Percentiles rank a stretch among this genome's conserved stretches.
Conservation (phyloP, 2,797 vertebrate species). For the Ctenochaetus hawaiiensis region DNA sequence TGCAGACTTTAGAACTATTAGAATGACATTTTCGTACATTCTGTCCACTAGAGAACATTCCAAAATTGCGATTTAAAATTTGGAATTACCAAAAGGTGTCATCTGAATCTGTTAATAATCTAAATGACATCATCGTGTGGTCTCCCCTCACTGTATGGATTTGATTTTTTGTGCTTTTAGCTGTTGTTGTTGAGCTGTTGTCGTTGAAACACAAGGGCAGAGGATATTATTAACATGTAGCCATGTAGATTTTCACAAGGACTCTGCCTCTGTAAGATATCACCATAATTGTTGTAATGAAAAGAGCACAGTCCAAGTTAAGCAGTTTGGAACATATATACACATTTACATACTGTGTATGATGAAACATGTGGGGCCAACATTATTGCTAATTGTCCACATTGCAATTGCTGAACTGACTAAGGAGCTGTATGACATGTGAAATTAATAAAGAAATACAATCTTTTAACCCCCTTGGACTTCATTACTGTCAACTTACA, state of each 20-base stretch:
- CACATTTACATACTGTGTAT: background rate
- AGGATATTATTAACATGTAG: background rate
- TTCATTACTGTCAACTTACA: conserved; percentile 5
- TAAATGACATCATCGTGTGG: too few relatives aligned
- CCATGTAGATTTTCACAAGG: conserved; percentile 24
- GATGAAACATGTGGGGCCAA: conserved; percentile 20
- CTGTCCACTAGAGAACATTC: too few relatives aligned
- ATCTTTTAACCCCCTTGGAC: background rate
- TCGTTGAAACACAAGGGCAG: too few relatives aligned
- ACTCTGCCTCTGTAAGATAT: conserved; percentile 9
- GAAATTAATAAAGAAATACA: background rate
- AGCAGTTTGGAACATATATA: background rate
- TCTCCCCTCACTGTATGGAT: too few relatives aligned
- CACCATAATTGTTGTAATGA: conserved; percentile 31
- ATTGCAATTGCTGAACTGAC: background rate
- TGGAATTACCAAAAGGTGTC: too few relatives aligned
- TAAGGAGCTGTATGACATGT: background rate
- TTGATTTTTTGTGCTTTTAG: too few relatives aligned
- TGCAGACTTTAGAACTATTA: too few relatives aligned
- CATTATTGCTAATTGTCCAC: conserved; percentile 21
- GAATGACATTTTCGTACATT: too few relatives aligned
- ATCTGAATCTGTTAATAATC: too few relatives aligned
- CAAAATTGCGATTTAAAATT: too few relatives aligned
- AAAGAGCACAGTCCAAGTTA: background rate
- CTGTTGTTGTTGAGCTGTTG: too few relatives aligned